Evolutionary conservation across 2,888 invertebrate species (phyloP).

Genomic region (Caenorhabditis wallacei): DNA sequence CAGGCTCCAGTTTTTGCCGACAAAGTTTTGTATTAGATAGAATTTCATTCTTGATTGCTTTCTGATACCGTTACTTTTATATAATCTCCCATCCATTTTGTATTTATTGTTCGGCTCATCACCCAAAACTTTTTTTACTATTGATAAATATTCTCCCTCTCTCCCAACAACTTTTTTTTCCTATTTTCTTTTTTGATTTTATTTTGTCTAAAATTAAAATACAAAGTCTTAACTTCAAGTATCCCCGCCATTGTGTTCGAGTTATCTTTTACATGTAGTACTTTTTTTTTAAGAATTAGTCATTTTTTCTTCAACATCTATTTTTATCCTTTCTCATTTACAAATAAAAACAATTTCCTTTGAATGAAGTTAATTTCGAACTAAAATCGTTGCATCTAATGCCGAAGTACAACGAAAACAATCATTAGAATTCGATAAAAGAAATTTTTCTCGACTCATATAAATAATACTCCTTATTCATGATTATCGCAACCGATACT

Average conservation of each 20-base stretch:
- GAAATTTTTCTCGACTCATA: slow-evolving; percentile 8
- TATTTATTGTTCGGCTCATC: slow-evolving; percentile 56
- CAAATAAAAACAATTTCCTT: not conserved
- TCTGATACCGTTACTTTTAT: not conserved
- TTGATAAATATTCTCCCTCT: slow-evolving; percentile 24
- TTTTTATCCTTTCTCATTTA: not conserved
- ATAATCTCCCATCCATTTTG: slow-evolving; percentile 42
- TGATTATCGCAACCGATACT: slow-evolving; percentile 44
- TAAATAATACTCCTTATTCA: slow-evolving; percentile 21
- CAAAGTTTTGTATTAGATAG: slow-evolving; percentile 57
- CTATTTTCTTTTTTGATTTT: slow-evolving; percentile 6
- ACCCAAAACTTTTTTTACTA: not conserved
- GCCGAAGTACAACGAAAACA: not conserved
- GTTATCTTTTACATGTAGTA: slow-evolving; percentile 7
- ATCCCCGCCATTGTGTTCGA: not conserved
- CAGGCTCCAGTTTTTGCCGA: slow-evolving; percentile 47
- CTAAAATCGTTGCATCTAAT: not conserved
- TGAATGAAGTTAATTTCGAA: slow-evolving; percentile 1
- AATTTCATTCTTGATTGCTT: not conserved
- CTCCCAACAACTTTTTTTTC: slow-evolving; percentile 3
- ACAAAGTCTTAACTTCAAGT: not conserved
- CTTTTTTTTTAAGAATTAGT: not conserved
- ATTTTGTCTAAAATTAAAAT: not conserved
- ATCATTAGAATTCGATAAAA: not conserved
- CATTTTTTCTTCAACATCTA: not conserved